Evolutionary conservation across 2,113 vertebrate species (phyloP).

Genomic region (Promerops cafer): DNA sequence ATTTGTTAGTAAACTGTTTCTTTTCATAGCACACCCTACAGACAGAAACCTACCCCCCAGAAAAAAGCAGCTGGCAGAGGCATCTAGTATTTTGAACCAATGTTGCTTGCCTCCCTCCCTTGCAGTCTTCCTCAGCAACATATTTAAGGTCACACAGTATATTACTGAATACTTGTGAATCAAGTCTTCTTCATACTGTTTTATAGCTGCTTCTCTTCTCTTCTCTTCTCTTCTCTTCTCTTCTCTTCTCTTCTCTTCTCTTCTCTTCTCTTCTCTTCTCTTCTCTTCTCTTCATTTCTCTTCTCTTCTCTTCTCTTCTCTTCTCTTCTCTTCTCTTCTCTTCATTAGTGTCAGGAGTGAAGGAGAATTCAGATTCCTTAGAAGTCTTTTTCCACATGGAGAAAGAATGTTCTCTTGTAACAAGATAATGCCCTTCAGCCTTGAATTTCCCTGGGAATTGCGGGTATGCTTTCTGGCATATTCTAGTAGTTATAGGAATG

Average conservation of each 20-base stretch:
- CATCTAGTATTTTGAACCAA: not conserved
- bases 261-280: accelerated
- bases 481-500: not conserved
- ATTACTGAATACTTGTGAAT: not conserved
- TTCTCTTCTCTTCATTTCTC: too few relatives aligned
- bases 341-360: not conserved
- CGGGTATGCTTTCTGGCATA: not conserved
- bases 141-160: not conserved
- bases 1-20: not conserved
- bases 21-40: not conserved
- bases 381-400: not conserved
- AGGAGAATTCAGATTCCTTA: not conserved
- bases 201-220: not conserved
- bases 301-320: not conserved
- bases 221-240: too few relatives aligned
- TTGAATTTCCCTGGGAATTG: not conserved
- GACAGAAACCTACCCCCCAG: not conserved
- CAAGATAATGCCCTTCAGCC: not conserved
- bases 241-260: too few relatives aligned
- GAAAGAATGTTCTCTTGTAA: not conserved
- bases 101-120: not conserved
- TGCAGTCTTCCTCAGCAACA: not conserved
- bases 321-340: accelerated
- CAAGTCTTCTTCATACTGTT: not conserved
- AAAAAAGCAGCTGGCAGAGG: not conserved